Conservation (phyloP, 2,797 vertebrate species). For the Smutsia temminckii region DNA sequence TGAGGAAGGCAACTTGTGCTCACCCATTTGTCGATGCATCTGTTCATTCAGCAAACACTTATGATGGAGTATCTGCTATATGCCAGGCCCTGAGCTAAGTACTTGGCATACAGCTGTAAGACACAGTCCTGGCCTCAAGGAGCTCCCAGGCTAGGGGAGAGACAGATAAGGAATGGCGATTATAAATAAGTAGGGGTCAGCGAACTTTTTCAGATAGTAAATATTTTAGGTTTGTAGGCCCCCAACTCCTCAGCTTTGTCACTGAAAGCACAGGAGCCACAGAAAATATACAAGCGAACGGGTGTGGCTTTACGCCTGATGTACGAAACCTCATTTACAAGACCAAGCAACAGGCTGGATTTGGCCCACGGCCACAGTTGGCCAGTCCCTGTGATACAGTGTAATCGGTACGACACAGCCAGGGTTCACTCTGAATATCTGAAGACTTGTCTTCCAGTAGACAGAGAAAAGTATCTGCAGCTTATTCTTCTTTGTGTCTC, state of each 20-base stretch:
- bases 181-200: neutral
- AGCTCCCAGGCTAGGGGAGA: neutral
- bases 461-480: neutral
- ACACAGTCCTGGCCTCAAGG: neutral
- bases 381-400: neutral
- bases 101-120: neutral
- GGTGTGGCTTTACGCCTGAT: neutral
- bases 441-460: neutral
- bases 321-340: constrained; percentile 17
- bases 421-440: neutral
- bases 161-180: neutral
- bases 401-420: neutral
- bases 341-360: constrained; percentile 6
- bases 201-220: neutral
- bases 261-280: neutral
- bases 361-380: neutral
- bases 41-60: neutral
- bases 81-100: neutral
- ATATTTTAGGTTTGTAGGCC: neutral
- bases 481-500: neutral
- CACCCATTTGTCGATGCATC: neutral
- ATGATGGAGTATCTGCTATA: neutral
- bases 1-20: neutral
- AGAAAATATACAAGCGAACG: neutral
- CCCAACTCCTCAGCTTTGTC: neutral